A percentile compares a stretch with the other conserved stretches of the same genome.
phyloP scores from a whole-genome alignment of 2,797 vertebrate species.

The Sebastes hubbsi region DNA sequence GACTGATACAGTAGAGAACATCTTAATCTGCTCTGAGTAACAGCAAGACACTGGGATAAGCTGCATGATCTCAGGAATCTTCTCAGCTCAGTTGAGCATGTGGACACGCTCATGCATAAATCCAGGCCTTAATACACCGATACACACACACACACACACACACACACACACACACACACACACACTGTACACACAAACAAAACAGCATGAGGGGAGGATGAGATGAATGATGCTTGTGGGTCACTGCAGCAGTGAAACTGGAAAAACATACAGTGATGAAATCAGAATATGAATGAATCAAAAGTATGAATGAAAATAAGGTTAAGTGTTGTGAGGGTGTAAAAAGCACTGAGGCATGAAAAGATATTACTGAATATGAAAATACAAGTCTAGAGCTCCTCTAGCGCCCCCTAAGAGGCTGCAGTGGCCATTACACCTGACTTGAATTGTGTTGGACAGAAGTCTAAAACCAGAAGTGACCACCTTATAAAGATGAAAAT shows the following conservation, averaged over 20 bases:
- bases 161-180: background rate
- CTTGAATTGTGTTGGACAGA: background rate
- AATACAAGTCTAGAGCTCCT: background rate
- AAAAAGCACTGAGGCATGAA: background rate
- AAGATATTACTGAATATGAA: background rate
- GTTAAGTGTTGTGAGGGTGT: background rate
- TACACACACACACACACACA: background rate
- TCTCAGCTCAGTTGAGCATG: conserved; percentile 28
- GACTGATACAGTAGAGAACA: conserved; percentile 9
- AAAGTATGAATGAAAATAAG: background rate
- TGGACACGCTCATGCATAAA: conserved; percentile 18
- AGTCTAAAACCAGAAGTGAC: background rate
- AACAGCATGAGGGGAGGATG: background rate
- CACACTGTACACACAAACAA: background rate
- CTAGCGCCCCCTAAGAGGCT: background rate
- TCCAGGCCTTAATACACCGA: conserved; percentile 1
- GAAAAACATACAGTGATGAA: background rate
- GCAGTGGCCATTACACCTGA: background rate
- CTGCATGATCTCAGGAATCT: conserved; percentile 39
- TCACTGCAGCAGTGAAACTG: background rate
- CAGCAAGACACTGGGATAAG: conserved; percentile 13
- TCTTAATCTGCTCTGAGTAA: conserved; percentile 44
- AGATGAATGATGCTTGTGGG: background rate
- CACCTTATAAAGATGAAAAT: background rate
- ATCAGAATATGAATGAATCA: background rate